phyloP scores from a whole-genome alignment of 2,797 vertebrate genomes.

The Fringilla coelebs region DNA sequence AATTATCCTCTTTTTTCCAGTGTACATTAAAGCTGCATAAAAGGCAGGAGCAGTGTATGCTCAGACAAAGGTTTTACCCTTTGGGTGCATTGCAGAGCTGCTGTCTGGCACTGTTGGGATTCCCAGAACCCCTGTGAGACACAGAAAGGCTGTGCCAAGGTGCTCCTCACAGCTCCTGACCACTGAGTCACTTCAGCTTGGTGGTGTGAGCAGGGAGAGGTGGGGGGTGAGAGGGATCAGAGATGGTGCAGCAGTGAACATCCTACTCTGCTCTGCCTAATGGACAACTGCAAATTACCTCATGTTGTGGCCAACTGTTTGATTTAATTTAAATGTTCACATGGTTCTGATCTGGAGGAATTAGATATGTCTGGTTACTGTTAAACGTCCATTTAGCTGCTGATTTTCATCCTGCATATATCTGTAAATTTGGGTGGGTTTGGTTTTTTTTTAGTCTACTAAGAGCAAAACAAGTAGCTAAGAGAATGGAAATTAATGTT shows the following conservation, averaged over 20 bases:
- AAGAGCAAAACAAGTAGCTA: slow-evolving; percentile 23
- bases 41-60: not conserved
- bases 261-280: not conserved
- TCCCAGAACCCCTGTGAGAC: not conserved
- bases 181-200: not conserved
- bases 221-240: not conserved
- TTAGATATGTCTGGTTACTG: not conserved
- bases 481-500: not conserved
- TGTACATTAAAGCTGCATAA: not conserved
- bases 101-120: not conserved
- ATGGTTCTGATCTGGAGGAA: not conserved
- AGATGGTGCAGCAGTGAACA: not conserved
- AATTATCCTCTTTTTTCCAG: not conserved
- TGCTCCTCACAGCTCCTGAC: not conserved
- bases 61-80: not conserved
- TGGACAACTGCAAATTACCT: not conserved
- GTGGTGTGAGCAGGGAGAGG: not conserved
- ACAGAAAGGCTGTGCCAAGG: not conserved
- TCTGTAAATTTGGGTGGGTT: not conserved
- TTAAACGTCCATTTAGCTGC: not conserved
- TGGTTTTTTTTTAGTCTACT: not conserved
- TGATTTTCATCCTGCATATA: not conserved
- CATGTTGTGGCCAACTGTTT: not conserved
- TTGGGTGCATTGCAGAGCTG: not conserved
- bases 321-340: not conserved